These are phyloP conservation scores for Tyria jacobaeae DNA, from an alignment of 2,888 invertebrate species.

Conservation along the genomic window DNA sequence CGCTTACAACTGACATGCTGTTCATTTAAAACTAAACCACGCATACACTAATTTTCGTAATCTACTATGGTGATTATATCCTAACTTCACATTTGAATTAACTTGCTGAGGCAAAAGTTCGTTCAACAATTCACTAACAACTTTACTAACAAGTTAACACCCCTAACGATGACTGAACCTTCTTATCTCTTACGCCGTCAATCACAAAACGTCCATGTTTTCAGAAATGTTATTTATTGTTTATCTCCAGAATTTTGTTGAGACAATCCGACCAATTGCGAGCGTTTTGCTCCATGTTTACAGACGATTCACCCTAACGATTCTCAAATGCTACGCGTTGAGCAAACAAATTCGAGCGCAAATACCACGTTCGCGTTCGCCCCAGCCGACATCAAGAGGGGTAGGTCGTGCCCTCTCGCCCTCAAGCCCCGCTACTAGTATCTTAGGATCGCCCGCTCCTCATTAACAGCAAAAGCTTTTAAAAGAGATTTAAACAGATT, in stretches of 20 bases:
- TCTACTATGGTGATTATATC: slow-evolving; percentile 76
- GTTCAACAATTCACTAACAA: slow-evolving; percentile 81
- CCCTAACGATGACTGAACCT: slow-evolving; percentile 85
- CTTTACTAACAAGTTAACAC: slow-evolving; percentile 84
- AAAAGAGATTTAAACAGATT: slow-evolving; percentile 81
- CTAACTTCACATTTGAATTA: slow-evolving; percentile 77
- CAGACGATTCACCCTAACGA: slow-evolving; percentile 82
- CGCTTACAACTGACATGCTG: slow-evolving; percentile 69
- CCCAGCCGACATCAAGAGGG: slow-evolving; percentile 46
- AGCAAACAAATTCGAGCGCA: slow-evolving; percentile 77
- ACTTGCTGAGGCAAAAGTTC: slow-evolving; percentile 78
- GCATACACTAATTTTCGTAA: slow-evolving; percentile 75
- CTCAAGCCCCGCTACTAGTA: slow-evolving; percentile 50
- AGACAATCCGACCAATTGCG: slow-evolving; percentile 78
- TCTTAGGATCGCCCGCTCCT: slow-evolving; percentile 70
- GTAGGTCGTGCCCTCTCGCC: slow-evolving; percentile 46
- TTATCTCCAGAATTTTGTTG: slow-evolving; percentile 77
- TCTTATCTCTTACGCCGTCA: slow-evolving; percentile 81
- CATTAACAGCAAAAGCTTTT: slow-evolving; percentile 81
- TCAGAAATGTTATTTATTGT: slow-evolving; percentile 80
- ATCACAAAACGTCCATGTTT: slow-evolving; percentile 83
- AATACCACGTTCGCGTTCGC: slow-evolving; percentile 67
- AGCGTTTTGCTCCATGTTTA: slow-evolving; percentile 77
- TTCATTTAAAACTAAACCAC: slow-evolving; percentile 70
- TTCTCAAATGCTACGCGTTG: slow-evolving; percentile 84